phyloP scores from a whole-genome alignment of 2,113 vertebrate genomes.

The Mellivora capensis region DNA sequence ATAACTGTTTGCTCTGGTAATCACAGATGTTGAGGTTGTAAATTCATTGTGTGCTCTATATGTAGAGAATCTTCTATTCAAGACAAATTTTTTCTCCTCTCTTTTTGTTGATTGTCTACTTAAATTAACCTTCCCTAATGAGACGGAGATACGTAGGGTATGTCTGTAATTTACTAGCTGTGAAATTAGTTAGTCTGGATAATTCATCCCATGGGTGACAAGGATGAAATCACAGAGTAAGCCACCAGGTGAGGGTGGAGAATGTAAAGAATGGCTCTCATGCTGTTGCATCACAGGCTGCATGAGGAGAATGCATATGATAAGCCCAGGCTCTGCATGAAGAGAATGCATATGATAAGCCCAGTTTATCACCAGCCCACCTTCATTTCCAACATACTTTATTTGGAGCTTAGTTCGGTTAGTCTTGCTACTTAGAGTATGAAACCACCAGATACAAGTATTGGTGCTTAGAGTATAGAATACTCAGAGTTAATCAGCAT shows the following conservation, averaged over 20 bases:
- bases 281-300: neutral
- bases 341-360: neutral
- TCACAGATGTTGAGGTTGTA: constrained; percentile 81
- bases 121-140: constrained; percentile 86
- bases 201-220: constrained; percentile 74
- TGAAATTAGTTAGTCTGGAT: constrained; percentile 80
- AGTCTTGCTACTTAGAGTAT: neutral
- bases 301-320: neutral
- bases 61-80: constrained; percentile 69
- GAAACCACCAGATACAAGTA: constrained; percentile 12
- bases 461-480: neutral
- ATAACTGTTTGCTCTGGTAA: constrained; percentile 74
- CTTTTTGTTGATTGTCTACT: constrained; percentile 83
- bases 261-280: neutral
- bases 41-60: constrained; percentile 77
- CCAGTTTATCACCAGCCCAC: neutral
- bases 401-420: neutral
- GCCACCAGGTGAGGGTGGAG: constrained; percentile 46
- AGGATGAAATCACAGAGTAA: constrained; percentile 56
- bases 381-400: neutral
- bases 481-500: neutral
- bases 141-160: constrained; percentile 71
- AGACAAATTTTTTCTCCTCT: constrained; percentile 62
- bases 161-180: constrained; percentile 80
- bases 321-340: neutral